These are phyloP conservation scores for Turdus rufiventris DNA, from an alignment of 2,113 vertebrate species.

Conservation along the genomic window DNA sequence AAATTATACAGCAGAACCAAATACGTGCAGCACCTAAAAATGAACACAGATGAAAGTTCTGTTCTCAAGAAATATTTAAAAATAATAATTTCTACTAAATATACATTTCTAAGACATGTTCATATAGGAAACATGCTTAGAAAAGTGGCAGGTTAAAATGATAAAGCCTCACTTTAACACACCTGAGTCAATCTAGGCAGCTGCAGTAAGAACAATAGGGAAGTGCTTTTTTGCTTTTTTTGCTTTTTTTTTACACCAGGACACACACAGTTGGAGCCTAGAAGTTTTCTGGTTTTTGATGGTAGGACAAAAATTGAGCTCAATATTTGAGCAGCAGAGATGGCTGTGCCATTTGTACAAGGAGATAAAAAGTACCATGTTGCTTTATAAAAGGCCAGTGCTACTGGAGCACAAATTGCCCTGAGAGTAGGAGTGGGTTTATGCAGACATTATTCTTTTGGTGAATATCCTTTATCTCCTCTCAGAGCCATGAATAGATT, in stretches of 20 bases:
- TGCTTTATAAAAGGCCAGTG: neutral
- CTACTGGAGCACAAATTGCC: neutral
- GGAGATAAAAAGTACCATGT: neutral
- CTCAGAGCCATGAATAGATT: neutral
- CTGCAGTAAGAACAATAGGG: neutral
- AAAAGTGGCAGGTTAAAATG: neutral
- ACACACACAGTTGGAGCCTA: neutral
- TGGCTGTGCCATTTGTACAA: neutral
- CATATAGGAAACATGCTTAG: neutral
- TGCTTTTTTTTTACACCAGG: neutral
- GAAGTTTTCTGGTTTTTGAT: neutral
- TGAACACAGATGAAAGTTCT: neutral
- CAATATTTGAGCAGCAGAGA: neutral
- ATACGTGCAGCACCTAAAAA: fast-evolving
- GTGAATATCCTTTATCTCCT: neutral
- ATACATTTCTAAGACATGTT: neutral
- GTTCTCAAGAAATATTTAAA: neutral
- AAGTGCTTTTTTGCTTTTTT: neutral
- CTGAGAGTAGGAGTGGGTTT: neutral
- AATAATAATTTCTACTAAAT: neutral
- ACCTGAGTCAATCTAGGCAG: neutral
- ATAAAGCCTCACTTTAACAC: neutral
- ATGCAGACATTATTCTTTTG: neutral
- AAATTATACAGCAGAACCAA: neutral
- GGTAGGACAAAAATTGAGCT: neutral